Evolutionary conservation across 1,140 invertebrate genomes (phyloP).

Genomic region (Drosophila busckii): DNA sequence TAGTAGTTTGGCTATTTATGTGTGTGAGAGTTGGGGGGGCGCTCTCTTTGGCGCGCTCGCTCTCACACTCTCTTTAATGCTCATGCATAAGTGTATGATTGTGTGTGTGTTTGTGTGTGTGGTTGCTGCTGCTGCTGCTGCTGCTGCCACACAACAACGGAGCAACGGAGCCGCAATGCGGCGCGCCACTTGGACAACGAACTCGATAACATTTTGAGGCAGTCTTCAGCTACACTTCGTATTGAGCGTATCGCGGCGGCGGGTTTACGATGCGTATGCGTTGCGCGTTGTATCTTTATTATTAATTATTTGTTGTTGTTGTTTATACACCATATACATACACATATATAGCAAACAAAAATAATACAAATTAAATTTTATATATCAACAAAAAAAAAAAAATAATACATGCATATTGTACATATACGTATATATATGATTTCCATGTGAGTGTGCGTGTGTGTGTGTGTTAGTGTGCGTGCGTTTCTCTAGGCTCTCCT

Average conservation of each 20-base stretch:
- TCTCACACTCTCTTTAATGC: neutral
- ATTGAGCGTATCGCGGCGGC: conserved; percentile 78
- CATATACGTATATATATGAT: conserved; percentile 22
- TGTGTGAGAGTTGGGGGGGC: neutral
- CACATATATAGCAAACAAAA: conserved; percentile 32
- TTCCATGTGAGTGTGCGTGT: conserved; percentile 21
- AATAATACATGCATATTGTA: too few species aligned
- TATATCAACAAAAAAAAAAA: too few species aligned
- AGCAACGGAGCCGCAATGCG: conserved; percentile 60
- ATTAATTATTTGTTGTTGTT: conserved; percentile 77
- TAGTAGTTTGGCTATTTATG: neutral
- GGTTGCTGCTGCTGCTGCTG: too few species aligned
- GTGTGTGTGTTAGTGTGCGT: conserved; percentile 28
- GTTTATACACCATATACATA: conserved; percentile 61
- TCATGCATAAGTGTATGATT: conserved; percentile 5
- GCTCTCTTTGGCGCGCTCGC: conserved; percentile 16
- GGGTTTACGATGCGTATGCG: conserved; percentile 78
- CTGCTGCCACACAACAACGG: conserved; percentile 40
- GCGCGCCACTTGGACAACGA: conserved; percentile 70
- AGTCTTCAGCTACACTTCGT: conserved; percentile 79
- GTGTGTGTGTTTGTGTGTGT: conserved; percentile 17
- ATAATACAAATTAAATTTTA: too few species aligned
- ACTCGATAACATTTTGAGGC: conserved; percentile 79
- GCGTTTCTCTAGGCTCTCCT: conserved; percentile 29
- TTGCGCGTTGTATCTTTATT: conserved; percentile 78